These are phyloP conservation scores for Pristionchus japonicus DNA, from an alignment of 2,888 invertebrate species.

Conservation along the genomic window DNA sequence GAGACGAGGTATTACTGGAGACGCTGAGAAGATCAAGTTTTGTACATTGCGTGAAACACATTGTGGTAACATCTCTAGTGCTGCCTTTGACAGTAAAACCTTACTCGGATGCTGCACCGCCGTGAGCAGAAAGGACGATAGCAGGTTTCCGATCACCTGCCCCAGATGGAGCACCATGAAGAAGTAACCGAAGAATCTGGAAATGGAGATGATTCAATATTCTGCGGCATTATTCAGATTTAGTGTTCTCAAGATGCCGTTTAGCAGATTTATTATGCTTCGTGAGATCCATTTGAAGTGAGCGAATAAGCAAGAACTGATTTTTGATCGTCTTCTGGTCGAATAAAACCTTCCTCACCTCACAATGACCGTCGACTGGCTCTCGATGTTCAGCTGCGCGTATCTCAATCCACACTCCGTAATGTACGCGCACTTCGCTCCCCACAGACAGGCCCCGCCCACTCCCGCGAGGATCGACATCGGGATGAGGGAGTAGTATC, in stretches of 20 bases:
- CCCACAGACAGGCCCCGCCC: conserved; percentile 98
- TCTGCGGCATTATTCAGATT: neutral
- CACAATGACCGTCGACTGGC: conserved; percentile 91
- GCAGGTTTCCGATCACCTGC: conserved; percentile 94
- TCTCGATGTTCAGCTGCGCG: conserved; percentile 83
- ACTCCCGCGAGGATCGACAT: conserved; percentile 93
- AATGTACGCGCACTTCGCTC: conserved; percentile 96
- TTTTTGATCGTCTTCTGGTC: neutral
- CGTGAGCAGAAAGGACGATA: conserved; percentile 82
- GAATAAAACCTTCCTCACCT: conserved; percentile 77
- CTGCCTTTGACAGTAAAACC: neutral
- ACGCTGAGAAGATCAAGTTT: too few relatives aligned
- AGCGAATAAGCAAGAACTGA: too few relatives aligned
- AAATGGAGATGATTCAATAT: conserved; percentile 34
- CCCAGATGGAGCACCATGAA: conserved; percentile 97
- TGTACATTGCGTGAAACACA: too few relatives aligned
- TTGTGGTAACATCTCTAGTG: too few relatives aligned
- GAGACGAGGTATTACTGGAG: too few relatives aligned
- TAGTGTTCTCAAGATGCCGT: neutral
- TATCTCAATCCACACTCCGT: conserved; percentile 93
- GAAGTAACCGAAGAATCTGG: conserved; percentile 94
- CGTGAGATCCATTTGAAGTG: too few relatives aligned
- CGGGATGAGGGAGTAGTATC: conserved; percentile 81
- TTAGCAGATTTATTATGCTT: too few relatives aligned
- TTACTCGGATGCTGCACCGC: conserved; percentile 49